Evolutionary conservation across 30 jellyfish, hydroid and myxozoan species (phyloP).

Genomic region (Phacellophora camtschatica): DNA sequence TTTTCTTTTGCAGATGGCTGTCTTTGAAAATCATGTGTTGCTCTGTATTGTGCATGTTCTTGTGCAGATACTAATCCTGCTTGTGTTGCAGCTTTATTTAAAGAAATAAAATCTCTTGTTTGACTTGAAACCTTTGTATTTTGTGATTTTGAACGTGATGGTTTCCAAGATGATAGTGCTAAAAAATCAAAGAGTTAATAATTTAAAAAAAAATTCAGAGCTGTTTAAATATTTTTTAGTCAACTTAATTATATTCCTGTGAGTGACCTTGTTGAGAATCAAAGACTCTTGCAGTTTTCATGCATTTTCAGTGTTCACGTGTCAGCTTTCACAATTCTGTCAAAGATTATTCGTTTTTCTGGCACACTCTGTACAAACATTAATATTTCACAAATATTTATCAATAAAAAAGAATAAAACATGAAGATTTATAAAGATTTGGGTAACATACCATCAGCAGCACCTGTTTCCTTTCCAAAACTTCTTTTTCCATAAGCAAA

Average conservation of each 20-base stretch:
- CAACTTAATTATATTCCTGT: too few relatives aligned
- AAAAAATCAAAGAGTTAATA: too few relatives aligned
- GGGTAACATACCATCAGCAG: conserved; percentile 82
- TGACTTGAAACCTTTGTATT: conserved; percentile 6
- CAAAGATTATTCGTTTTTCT: too few relatives aligned
- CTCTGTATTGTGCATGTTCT: conserved; percentile 87
- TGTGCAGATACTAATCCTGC: conserved; percentile 93
- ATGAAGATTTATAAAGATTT: background rate
- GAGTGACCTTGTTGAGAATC: too few relatives aligned
- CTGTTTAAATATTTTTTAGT: too few relatives aligned
- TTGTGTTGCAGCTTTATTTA: conserved; percentile 94
- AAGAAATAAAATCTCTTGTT: conserved; percentile 72
- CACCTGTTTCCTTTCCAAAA: conserved; percentile 75
- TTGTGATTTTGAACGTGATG: background rate
- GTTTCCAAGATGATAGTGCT: conserved; percentile 58
- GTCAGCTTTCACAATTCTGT: too few relatives aligned
- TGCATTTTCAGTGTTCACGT: too few relatives aligned
- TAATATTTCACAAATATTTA: too few relatives aligned
- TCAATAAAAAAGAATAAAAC: background rate
- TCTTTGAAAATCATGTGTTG: conserved; percentile 67
- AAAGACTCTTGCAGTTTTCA: too few relatives aligned
- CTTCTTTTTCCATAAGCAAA: conserved; percentile 85
- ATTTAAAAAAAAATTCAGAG: too few relatives aligned
- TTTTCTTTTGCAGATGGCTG: conserved; percentile 16
- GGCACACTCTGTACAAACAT: background rate